Conservation (phyloP, 2,113 vertebrate species). For the Bos taurus region ARS-UCD2.0 NC_037352.1:38501-39000, state of each 20-base stretch:
- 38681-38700: slow-evolving; percentile 86
- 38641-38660: slow-evolving; percentile 81
- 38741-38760: slow-evolving; percentile 91
- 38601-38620: slow-evolving; percentile 90
- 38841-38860: slow-evolving; percentile 95
- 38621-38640: slow-evolving; percentile 87
- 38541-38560: slow-evolving; percentile 95
- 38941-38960: slow-evolving; percentile 36
- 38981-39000: slow-evolving; percentile 43
- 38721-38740: slow-evolving; percentile 93
- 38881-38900: slow-evolving; percentile 71
- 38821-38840: slow-evolving; percentile 94
- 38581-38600: slow-evolving; percentile 97
- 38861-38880: slow-evolving; percentile 92
- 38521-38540: slow-evolving; percentile 88
- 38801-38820: slow-evolving; percentile 93
- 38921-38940: background rate
- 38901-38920: slow-evolving; percentile 37
- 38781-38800: slow-evolving; percentile 95
- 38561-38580: slow-evolving; percentile 92
- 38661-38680: slow-evolving; percentile 86
- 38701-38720: slow-evolving; percentile 89
- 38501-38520: slow-evolving; percentile 85
- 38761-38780: slow-evolving; percentile 91
- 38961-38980: slow-evolving; percentile 52